Evolutionary conservation across 2,113 vertebrate species (phyloP), one percentile per base, ranked within the genome.

Genomic region (Cyanocitta stelleri): DNA sequence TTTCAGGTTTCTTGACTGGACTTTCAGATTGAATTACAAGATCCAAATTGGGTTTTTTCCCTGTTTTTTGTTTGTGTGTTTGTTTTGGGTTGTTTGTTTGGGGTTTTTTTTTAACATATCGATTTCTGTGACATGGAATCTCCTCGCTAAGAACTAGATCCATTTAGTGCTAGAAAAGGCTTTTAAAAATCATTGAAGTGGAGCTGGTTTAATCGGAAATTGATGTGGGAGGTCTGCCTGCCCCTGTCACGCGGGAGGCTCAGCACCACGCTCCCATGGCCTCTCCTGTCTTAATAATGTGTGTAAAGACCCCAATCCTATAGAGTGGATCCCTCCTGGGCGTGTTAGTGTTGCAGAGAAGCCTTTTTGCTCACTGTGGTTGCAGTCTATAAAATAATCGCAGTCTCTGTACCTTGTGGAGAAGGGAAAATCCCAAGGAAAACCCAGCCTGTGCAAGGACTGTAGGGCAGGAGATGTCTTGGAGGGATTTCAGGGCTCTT

Each of bases 361-460:
- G 14, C 27, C 21, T 64, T 59, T 59, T 59, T 52, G 55, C n/a
- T 52, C 30, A 35, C 71, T 27, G 16, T 29, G 48, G 7, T 35
- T 13, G 4, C 32, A 15, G 17, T 32, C 26, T 39, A 0, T 44
- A 15, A 66, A 66, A 32, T 8, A 48, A 33, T 43, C 44, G 4
- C 62, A 32, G 16, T 17, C 10, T 17, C 24, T 10, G 7, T 32
- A 3, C 62, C 30, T 19, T 3, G 58, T 43, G 44, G 62, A 37
- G 23, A 46, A 43, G 54, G 41, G 35, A 16, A 19, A 33, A 61
- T 33, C 24, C 21, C 0, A 4, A 35, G 33, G 81, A 9, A 6
- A 7, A 17, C 14, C 4, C 0, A 0, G 18, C 55, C 32, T 56
- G 41, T 20, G 9, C 13, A 8, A 5, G 54, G 29, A 2, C 5